Percentiles rank a stretch among this genome's conserved stretches.
phyloP scores from a whole-genome alignment of 2,797 vertebrate genomes.

The Lepilemur septentrionalis region DNA sequence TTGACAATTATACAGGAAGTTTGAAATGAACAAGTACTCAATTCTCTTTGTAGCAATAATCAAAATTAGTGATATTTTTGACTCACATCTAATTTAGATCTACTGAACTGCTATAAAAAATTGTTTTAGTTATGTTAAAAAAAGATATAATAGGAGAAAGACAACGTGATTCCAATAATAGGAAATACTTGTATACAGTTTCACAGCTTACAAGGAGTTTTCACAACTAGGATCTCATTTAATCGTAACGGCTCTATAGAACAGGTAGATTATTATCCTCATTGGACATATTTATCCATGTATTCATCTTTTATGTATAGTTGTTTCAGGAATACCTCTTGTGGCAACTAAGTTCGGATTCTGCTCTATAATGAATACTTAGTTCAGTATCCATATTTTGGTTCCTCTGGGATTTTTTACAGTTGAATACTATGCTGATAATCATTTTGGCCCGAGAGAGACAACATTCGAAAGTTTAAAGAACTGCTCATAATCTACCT shows the following conservation, averaged over 20 bases:
- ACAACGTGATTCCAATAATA: neutral
- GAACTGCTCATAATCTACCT: neutral
- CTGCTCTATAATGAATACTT: neutral
- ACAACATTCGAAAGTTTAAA: neutral
- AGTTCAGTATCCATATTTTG: neutral
- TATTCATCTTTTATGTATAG: neutral
- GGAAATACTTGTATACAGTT: neutral
- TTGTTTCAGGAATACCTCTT: neutral
- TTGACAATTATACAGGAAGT: slow-evolving; percentile 73
- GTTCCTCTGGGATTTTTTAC: neutral
- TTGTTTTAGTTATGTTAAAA: neutral
- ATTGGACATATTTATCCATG: neutral
- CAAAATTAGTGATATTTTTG: slow-evolving; percentile 67
- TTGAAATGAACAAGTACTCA: slow-evolving; percentile 56
- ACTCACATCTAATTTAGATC: slow-evolving; percentile 69
- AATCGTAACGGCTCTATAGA: neutral
- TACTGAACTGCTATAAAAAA: slow-evolving; percentile 53
- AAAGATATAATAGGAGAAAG: neutral
- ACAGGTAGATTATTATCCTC: neutral
- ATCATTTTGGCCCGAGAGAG: neutral
- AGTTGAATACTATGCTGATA: neutral
- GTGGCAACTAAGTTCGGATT: neutral
- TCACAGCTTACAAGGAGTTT: neutral
- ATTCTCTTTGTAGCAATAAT: slow-evolving; percentile 71
- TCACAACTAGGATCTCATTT: neutral